Percentiles rank a stretch among this genome's conserved stretches.
Evolutionary conservation across 2,797 vertebrate species (phyloP).

Genomic region (Liparis tanakae): DNA sequence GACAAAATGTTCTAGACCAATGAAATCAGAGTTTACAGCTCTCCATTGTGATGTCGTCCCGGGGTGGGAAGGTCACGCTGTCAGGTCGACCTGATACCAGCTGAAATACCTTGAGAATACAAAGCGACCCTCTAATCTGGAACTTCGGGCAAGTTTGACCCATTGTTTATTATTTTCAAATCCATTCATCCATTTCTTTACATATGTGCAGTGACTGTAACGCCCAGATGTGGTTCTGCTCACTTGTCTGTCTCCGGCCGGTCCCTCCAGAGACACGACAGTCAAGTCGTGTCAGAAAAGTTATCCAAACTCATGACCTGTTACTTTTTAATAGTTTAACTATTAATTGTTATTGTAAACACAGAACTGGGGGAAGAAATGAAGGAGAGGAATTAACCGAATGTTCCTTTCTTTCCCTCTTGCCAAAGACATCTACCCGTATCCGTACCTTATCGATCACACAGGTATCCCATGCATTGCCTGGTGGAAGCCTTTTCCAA

Average conservation of each 20-base stretch:
- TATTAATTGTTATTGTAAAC: constrained; percentile 51
- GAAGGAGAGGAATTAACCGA: constrained; percentile 47
- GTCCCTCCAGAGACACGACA: constrained; percentile 23
- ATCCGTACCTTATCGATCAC: constrained; percentile 85
- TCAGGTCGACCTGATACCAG: constrained; percentile 7
- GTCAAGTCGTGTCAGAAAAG: constrained; percentile 62
- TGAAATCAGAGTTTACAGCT: neutral
- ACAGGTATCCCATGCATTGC: constrained; percentile 78
- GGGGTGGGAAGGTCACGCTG: neutral
- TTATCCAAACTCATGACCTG: constrained; percentile 69
- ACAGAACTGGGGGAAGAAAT: constrained; percentile 28
- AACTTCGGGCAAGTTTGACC: neutral
- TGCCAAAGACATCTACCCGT: constrained; percentile 84
- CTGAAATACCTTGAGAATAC: neutral
- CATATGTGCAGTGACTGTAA: neutral
- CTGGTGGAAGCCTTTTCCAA: constrained; percentile 22
- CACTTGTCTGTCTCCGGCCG: constrained; percentile 9
- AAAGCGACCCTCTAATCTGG: neutral
- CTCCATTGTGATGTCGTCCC: neutral
- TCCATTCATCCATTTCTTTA: neutral
- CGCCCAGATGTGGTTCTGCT: constrained; percentile 4
- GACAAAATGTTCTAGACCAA: neutral
- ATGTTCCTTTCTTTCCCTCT: constrained; percentile 51
- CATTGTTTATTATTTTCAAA: constrained; percentile 10
- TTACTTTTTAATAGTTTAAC: constrained; percentile 42